phyloP scores from a whole-genome alignment of 2,797 vertebrate species.

The Acanthiza pusilla region DNA sequence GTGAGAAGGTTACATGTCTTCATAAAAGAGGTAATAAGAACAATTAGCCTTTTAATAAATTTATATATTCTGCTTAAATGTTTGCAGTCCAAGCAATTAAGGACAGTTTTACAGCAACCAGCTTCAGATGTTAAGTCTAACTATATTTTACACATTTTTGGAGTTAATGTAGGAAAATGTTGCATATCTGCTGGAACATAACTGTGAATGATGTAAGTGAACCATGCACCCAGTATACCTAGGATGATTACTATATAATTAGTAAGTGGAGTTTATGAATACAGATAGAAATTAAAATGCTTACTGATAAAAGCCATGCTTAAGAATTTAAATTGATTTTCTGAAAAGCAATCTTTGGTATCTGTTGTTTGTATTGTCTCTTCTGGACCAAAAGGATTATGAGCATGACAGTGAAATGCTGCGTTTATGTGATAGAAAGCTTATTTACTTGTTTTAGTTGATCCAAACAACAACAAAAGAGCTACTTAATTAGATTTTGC shows the following conservation, averaged over 20 bases:
- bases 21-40: neutral
- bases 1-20: neutral
- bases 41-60: neutral
- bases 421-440: neutral
- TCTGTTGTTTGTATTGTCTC: neutral
- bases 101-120: neutral
- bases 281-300: neutral
- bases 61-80: neutral
- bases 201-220: neutral
- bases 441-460: neutral
- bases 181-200: neutral
- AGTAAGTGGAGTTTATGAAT: neutral
- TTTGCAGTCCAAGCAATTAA: neutral
- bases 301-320: neutral
- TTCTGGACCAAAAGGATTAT: neutral
- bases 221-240: neutral
- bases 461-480: neutral
- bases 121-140: neutral
- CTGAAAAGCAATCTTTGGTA: neutral
- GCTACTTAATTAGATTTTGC: neutral
- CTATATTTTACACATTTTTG: neutral
- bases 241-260: neutral
- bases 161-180: neutral
- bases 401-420: neutral
- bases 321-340: slow-evolving; percentile 5